Percentiles rank a stretch among this genome's conserved stretches.
phyloP scores from a whole-genome alignment of 2,113 vertebrate genomes.

The Neotoma lepida region DNA sequence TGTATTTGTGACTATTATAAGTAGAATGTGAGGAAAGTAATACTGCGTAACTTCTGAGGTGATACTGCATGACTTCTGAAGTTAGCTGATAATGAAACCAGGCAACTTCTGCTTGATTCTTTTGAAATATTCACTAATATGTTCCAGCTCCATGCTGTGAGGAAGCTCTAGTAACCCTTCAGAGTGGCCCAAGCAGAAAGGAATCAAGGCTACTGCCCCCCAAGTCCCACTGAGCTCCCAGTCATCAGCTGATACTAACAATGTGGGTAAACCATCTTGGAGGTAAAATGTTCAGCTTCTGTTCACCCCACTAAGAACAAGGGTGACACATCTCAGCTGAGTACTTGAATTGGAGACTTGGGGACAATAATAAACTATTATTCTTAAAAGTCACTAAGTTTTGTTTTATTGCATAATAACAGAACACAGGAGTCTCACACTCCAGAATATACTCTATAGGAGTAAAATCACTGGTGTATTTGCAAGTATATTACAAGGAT shows the following conservation, averaged over 20 bases:
- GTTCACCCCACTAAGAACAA: neutral
- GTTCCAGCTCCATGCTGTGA: neutral
- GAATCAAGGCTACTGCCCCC: neutral
- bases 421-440: neutral
- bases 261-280: neutral
- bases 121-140: neutral
- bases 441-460: neutral
- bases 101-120: neutral
- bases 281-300: neutral
- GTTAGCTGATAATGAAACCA: conserved; percentile 1
- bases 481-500: neutral
- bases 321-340: neutral
- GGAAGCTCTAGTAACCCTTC: neutral
- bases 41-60: neutral
- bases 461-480: neutral
- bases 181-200: neutral
- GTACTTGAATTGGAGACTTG: neutral
- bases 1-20: conserved; percentile 1
- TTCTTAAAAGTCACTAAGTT: conserved; percentile 26
- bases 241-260: neutral
- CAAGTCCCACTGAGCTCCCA: neutral
- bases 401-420: conserved; percentile 30
- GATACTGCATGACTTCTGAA: neutral
- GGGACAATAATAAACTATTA: neutral
- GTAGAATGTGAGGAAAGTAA: conserved; percentile 9